A percentile compares a stretch with the other conserved stretches of the same genome.
These are phyloP conservation scores for Euphonia xanthogaster DNA, from an alignment of 2,797 vertebrate species.

Conservation along the genomic window DNA sequence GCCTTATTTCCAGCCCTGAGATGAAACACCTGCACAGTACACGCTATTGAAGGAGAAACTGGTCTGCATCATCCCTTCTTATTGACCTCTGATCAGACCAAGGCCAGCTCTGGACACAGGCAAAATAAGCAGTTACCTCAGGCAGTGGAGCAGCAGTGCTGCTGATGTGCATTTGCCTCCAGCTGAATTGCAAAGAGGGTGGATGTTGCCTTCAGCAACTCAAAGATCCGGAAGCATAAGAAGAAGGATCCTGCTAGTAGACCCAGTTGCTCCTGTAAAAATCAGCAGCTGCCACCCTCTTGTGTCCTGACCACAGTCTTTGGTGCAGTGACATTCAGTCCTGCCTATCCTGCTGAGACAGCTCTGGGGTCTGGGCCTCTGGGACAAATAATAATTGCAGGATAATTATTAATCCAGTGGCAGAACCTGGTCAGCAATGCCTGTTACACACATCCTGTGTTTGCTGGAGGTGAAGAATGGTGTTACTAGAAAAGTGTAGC, in stretches of 20 bases:
- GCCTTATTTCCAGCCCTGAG: neutral
- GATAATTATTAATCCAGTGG: neutral
- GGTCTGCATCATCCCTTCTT: neutral
- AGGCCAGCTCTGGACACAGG: neutral
- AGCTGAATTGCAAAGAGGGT: neutral
- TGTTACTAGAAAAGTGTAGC: neutral
- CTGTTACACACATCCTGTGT: neutral
- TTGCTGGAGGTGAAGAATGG: neutral
- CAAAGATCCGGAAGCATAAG: neutral
- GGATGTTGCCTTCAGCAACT: neutral
- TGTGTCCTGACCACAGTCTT: neutral
- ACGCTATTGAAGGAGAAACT: neutral
- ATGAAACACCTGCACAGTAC: neutral
- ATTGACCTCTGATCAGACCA: neutral
- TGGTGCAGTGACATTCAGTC: neutral
- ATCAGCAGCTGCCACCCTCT: neutral
- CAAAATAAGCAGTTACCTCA: neutral
- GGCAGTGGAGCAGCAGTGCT: neutral
- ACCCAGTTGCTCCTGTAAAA: neutral
- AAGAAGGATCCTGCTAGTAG: neutral
- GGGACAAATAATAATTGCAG: neutral
- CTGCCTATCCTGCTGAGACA: neutral
- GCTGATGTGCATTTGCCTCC: neutral
- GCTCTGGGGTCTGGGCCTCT: neutral
- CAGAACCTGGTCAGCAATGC: neutral